Base-by-base conservation (phyloP, 2,888 invertebrate species). In the Megamerina dolium region DNA sequence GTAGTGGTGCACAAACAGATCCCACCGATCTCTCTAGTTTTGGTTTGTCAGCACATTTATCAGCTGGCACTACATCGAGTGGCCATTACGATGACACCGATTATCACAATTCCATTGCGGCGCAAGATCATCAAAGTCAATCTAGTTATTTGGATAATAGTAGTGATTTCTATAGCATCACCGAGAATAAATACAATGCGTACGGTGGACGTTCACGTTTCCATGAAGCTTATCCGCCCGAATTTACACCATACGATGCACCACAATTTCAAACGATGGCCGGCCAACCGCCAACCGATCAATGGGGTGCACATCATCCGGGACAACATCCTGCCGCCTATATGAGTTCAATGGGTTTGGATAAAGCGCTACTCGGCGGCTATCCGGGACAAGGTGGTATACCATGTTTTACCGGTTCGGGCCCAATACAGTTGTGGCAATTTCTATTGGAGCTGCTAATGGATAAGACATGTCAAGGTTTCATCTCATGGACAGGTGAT, bases 361-460 rank as follows among this genome's bases (percentile, higher is more conserved):
- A 73, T 35, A 71, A 72, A 47, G 59, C 66, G 4, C 57, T 71
- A 43, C 55, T 68, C 20, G 61, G 67, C 13, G 61, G 67, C 13
- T 70, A 72, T 52, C 63, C 66, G 39, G 61, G 67, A 54, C 71
- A 68, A 50, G 74, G 63, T 41, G 70, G 65, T 47, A 68, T 70
- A 31, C 70, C 81, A 6, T 81, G 80, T 57, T 80, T 82, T 72
- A 76, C 83, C 71, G 91, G 91, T 56, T 91, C 91, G 51, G 96
- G 96, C 3, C 96, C 96, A 37, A 96, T 97, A 63, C 96, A 97
- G 72, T 75, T 97, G 67, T 97, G 96, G 96, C 96, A 96, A 75
- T 96, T 96, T 74, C 77, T 96, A 49, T 75, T 96, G 58, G 95
- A 96, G 74, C 80, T 95, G 53, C 77, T 96, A 58, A 95, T 93